Evolutionary conservation across 2,797 vertebrate genomes (phyloP), one percentile per base, ranked within the genome.

Genomic region (Crocidura indochinensis): DNA sequence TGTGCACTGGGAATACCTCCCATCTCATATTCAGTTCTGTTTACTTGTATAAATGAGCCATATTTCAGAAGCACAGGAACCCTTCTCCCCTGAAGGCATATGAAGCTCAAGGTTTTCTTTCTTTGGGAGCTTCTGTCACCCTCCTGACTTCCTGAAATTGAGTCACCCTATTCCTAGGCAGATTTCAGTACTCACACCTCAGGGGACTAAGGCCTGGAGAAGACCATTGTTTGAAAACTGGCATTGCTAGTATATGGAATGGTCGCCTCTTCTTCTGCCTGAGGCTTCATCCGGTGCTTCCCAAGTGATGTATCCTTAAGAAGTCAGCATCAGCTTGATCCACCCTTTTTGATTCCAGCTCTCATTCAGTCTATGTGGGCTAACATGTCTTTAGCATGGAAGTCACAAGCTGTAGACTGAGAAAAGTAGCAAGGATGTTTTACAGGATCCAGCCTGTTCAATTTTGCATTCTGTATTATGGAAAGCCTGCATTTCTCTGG

Each of bases 21-120:
- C 44, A 22, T 73, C 4, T 56, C 27, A 10, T 24, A 29, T 94
- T 93, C 85, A 84, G 56, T 92, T 87, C 85, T 94, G 29, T 93
- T 95, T 92, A 75, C 88, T 94, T 82, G 68, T 93, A 26, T 82
- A 93, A 94, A 92, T 27, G 91, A 94, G 49, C 46, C 74, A 1
- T 74, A 49, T 84, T 93, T 91, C 49, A 75, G 62, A 87, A 72
- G 38, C 79, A 10, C 76, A 46, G 44, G 68, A 81, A 29, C 26
- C 10, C 31, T 49, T 26, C 3, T 81, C 29, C 22, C 69, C 47
- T 22, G 38, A 74, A 81, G 78, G 84, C 17, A 47, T 56, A 26
- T 19, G 9, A 71, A 75, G 69, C 46, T 38, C 51, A 44, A 27
- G 27, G 29, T 74, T 69, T 78, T 78, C 60, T 9, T 24, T n/a